Conservation (phyloP, 1,140 invertebrate species). For the Plectus sambesii region DNA sequence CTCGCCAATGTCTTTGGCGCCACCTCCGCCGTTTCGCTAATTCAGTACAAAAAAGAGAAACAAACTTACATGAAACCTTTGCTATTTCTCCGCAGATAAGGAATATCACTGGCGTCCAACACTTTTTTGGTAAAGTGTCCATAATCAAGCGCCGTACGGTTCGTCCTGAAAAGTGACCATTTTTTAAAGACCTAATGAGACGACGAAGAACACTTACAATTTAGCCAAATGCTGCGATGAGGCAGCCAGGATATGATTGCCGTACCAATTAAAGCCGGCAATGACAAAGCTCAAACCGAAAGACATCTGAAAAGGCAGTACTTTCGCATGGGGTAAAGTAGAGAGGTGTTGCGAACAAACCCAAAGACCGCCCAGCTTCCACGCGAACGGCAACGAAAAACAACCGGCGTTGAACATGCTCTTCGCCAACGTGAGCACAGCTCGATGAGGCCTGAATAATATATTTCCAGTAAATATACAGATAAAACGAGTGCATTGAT, state of each 20-base stretch:
- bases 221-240: constrained; percentile 43
- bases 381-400: constrained; percentile 43
- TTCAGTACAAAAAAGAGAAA: neutral
- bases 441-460: constrained; percentile 33
- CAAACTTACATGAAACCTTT: constrained; percentile 35
- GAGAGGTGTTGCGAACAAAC: constrained; percentile 16
- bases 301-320: constrained; percentile 26
- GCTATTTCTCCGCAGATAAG: constrained; percentile 36
- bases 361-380: constrained; percentile 45
- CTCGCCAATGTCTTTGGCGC: no score
- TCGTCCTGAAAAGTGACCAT: constrained; percentile 26
- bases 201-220: constrained; percentile 22
- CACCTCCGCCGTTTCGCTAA: neutral
- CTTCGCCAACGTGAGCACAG: constrained; percentile 41
- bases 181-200: neutral
- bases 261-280: constrained; percentile 45
- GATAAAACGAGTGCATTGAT: no score
- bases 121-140: constrained; percentile 46
- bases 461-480: no score
- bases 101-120: constrained; percentile 35
- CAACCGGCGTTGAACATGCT: constrained; percentile 46
- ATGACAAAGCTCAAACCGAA: constrained; percentile 42
- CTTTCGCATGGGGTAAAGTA: constrained; percentile 5
- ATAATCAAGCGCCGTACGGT: constrained; percentile 39
- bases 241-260: constrained; percentile 43